These are phyloP conservation scores for Ostrea edulis DNA, from an alignment of 1,140 invertebrate genomes.

Conservation along the genomic window DNA sequence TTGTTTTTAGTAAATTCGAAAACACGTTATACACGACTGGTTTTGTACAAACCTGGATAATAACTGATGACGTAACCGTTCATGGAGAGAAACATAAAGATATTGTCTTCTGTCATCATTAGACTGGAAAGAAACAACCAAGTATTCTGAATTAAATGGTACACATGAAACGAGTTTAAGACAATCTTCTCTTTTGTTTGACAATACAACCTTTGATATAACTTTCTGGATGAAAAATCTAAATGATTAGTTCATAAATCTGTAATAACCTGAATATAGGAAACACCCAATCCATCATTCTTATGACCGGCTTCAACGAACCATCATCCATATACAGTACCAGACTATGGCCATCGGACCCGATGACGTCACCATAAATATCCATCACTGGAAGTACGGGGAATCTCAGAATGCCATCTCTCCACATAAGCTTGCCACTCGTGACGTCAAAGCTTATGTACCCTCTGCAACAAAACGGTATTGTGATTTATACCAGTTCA, in stretches of 20 bases:
- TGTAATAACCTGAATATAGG: conserved; percentile 30
- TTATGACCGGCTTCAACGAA: conserved; percentile 21
- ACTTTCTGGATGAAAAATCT: too few species aligned
- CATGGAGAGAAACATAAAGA: conserved; percentile 33
- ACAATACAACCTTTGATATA: too few species aligned
- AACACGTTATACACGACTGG: too few species aligned
- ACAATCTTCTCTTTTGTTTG: neutral
- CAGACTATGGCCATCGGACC: conserved; percentile 62
- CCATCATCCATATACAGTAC: conserved; percentile 61
- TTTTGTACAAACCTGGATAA: neutral
- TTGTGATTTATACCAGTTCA: too few species aligned
- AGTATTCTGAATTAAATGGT: too few species aligned
- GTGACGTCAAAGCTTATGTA: conserved; percentile 60
- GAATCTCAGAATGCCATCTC: conserved; percentile 55
- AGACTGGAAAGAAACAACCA: neutral
- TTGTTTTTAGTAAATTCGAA: too few species aligned
- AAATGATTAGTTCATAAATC: too few species aligned
- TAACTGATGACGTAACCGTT: conserved; percentile 28
- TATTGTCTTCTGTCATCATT: conserved; percentile 1
- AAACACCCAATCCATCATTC: conserved; percentile 13
- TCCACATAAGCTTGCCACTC: conserved; percentile 63
- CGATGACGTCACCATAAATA: conserved; percentile 66
- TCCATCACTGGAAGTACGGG: conserved; percentile 70
- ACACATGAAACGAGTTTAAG: neutral
- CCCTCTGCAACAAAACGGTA: conserved; percentile 55